These are phyloP conservation scores for Neodiprion virginianus DNA, from an alignment of 1,140 invertebrate genomes.

Conservation along the genomic window DNA sequence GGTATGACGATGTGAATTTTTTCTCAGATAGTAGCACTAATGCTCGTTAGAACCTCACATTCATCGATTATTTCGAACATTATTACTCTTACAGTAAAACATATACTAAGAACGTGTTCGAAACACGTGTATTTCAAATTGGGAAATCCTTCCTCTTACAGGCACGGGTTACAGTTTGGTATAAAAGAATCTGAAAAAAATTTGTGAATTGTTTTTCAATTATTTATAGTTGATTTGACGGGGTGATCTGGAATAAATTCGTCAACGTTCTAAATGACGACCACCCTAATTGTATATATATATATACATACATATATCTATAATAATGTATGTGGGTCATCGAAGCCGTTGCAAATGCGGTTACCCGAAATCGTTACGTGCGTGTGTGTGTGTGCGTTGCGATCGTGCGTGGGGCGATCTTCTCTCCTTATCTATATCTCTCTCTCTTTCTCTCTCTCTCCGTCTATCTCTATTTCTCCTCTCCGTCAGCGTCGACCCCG, in stretches of 20 bases:
- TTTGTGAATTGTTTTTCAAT: too few relatives aligned
- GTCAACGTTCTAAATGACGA: too few relatives aligned
- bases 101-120: too few relatives aligned
- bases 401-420: neutral
- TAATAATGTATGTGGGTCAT: slow-evolving; percentile 52
- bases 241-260: neutral
- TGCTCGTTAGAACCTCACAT: too few relatives aligned
- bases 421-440: neutral
- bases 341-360: slow-evolving; percentile 54
- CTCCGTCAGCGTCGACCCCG: neutral
- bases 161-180: too few relatives aligned
- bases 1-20: too few relatives aligned
- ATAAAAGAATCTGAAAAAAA: too few relatives aligned
- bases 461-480: neutral
- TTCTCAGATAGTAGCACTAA: too few relatives aligned
- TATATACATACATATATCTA: neutral
- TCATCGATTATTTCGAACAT: too few relatives aligned
- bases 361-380: slow-evolving; percentile 24
- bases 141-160: too few relatives aligned
- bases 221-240: neutral
- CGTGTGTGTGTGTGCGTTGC: slow-evolving; percentile 25
- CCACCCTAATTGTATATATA: neutral
- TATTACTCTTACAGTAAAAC: too few relatives aligned
- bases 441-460: neutral
- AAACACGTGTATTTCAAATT: too few relatives aligned